Base-by-base conservation (phyloP, 2,113 vertebrate species). In the Buteo buteo region DNA sequence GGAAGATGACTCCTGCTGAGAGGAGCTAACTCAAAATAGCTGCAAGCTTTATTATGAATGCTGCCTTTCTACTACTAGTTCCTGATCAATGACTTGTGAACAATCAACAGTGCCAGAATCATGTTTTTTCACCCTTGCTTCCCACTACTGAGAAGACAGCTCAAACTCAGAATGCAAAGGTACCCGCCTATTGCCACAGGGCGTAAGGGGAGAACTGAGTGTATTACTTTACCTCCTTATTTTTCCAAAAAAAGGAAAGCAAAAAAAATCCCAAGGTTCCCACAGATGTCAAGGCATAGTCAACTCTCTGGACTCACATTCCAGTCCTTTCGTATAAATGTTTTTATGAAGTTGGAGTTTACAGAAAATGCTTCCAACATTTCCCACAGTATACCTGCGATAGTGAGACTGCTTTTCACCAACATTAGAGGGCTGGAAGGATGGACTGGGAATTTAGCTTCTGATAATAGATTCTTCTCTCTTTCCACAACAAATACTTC, bases 1-100 rank as follows among this genome's bases (percentile, higher is more conserved):
- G 80, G 88, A 94, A 95, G 88, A 93, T 26, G 42, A 77, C 19
- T 93, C 77, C 69, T 64, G 67, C 72, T 81, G 67, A 94, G 82
- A 93, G 78, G 20, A 73, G 57, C 67, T 55, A 78, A 83, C 67
- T 78, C 0, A 0, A 94, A 92, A 94, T 50, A 96, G 82, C 69
- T 90, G 82, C 67, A 86, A 67, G 67, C 50, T 88, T 38, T 73
- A 78, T 55, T 90, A 67, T 0, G 11, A 86, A 90, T 29, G 18
- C 38, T 94, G 67, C 71, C 45, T 94, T 93, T 80, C 67, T 72
- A 49, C 64, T 84, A 66, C 40, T 24, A 81, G 64, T 8, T 84
- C 59, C 72, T 67, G 55, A 94, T 78, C 82, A 81, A 38, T 61
- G 72, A 84, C 74, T 88, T 93, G 55, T 74, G 69, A 88, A 76